Base-by-base conservation (phyloP, 2,888 invertebrate species). In the Eristalis intricaria region DNA sequence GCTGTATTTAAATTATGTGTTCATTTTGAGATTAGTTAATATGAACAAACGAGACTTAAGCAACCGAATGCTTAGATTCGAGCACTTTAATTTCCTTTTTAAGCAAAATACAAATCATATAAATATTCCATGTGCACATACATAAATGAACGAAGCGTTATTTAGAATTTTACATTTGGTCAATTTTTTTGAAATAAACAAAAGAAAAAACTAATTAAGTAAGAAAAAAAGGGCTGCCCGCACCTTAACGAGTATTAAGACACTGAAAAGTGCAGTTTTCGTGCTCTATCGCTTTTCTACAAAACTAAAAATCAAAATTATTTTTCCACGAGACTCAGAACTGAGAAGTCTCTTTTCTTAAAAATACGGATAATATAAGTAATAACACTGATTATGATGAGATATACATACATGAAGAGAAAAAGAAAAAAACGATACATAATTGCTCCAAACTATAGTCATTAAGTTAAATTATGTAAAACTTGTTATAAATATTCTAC, bases 381-480 rank as follows among this genome's bases (percentile, higher is more conserved):
- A 50, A 2, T 50, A 50, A 19, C 50, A 50, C 50, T 50, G 19
- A 50, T 50, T 19, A 19, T 19, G n/a, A 50, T n/a, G 19, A 19
- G 50, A 58, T 32, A 26, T 3, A 26, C 3, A 43, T 63, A 58
- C 8, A 32, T 32, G 32, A 32, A 32, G 65, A 64, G 29, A 60
- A 7, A 73, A 38, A 68, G 73, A 70, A 64, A 23, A 60, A 7
- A 73, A 38, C 63, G 73, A 70, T 61, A 61, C 38, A 65, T 71
- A 69, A 68, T 81, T 88, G 84, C 84, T 88, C 87, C 84, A 84
- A 32, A 87, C 87, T 87, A 87, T 87, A 87, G 87, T 84, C 84
- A 87, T 74, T 87, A 87, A 87, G 84, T 80, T 87, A 76, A 83
- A 87, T 87, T 87, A 79, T 87, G 87, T 84, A 84, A 87, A 84